Evolutionary conservation across 2,888 invertebrate genomes (phyloP).

Genomic region (Archips crataeganus): DNA sequence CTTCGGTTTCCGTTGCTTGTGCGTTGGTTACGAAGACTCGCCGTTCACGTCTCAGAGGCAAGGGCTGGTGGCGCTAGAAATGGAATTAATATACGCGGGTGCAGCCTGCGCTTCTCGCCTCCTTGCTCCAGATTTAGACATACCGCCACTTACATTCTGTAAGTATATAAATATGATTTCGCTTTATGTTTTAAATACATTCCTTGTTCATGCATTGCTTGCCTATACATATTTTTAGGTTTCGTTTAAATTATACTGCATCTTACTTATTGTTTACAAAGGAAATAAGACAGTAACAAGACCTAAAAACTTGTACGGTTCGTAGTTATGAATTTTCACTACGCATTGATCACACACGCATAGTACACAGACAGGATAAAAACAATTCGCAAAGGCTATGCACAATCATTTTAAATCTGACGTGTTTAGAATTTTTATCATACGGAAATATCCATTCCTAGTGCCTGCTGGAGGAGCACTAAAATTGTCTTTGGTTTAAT

Average conservation of each 20-base stretch:
- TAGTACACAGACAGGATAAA: too few relatives aligned
- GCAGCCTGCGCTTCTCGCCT: constrained; percentile 96
- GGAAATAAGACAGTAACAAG: too few relatives aligned
- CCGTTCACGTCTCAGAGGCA: constrained; percentile 70
- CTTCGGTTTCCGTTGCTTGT: constrained; percentile 91
- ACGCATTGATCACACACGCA: too few relatives aligned
- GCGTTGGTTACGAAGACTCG: constrained; percentile 93
- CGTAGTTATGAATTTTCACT: too few relatives aligned
- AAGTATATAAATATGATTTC: constrained; percentile 48
- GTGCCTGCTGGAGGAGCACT: neutral
- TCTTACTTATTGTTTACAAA: too few relatives aligned
- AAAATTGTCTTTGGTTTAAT: constrained; percentile 2
- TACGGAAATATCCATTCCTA: neutral
- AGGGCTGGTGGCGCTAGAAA: constrained; percentile 92
- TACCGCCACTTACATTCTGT: constrained; percentile 72
- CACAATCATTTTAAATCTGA: neutral
- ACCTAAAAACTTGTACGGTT: too few relatives aligned
- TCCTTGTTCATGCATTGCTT: too few relatives aligned
- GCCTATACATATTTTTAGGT: too few relatives aligned
- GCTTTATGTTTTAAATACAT: neutral
- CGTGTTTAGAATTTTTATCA: neutral
- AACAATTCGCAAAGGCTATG: too few relatives aligned
- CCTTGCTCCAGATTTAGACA: constrained; percentile 86
- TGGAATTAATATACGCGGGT: constrained; percentile 95
- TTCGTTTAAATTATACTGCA: too few relatives aligned